Evolutionary conservation across 30 jellyfish, hydroid and myxozoan species (phyloP).

Genomic region (Hydractinia symbiolongicarpus): DNA sequence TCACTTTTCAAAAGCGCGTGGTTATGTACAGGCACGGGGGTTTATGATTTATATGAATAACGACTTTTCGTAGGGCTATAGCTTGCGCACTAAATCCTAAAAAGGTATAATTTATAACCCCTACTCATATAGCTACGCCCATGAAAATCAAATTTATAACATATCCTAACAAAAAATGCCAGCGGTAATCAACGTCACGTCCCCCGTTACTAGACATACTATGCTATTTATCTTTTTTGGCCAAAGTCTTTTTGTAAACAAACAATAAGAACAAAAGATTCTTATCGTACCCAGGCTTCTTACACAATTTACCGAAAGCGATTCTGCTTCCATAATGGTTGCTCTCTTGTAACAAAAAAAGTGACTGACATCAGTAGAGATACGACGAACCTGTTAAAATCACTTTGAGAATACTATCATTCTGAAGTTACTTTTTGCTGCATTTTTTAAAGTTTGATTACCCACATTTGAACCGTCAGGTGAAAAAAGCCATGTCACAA

Average conservation of each 20-base stretch:
- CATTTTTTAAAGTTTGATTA: background rate
- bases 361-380: conserved; percentile 27
- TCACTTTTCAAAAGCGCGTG: too few relatives aligned
- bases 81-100: too few relatives aligned
- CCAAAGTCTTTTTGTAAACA: conserved; percentile 1
- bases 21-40: too few relatives aligned
- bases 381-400: conserved; percentile 9
- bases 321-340: conserved; percentile 69
- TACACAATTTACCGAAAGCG: conserved; percentile 29
- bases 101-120: too few relatives aligned
- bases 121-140: too few relatives aligned
- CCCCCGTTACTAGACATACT: too few relatives aligned
- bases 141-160: too few relatives aligned
- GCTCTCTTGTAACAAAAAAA: conserved; percentile 20
- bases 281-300: conserved; percentile 51
- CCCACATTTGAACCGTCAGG: background rate
- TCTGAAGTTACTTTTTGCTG: conserved; percentile 9
- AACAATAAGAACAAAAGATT: background rate
- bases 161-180: too few relatives aligned
- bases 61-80: too few relatives aligned
- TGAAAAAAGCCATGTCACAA: conserved; percentile 15
- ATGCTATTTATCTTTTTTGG: background rate
- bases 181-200: too few relatives aligned
- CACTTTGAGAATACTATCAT: conserved; percentile 11
- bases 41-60: too few relatives aligned